Base-by-base conservation (phyloP, 2,113 vertebrate genomes). In the Tetraodon nigroviridis region DNA sequence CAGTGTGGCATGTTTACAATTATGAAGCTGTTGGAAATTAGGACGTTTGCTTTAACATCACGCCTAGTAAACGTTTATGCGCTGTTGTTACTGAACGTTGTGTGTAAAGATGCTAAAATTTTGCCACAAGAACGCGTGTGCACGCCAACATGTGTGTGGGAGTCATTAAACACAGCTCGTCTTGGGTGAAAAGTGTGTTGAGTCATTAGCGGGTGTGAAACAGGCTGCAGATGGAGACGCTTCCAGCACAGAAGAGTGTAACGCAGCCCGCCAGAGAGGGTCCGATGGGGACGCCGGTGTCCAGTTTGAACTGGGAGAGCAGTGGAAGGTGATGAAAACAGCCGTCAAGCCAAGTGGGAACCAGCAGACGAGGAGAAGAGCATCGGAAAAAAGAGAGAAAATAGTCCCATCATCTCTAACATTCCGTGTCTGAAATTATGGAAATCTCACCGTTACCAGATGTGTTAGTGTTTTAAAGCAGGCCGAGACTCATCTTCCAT, bases 231-330 rank as follows among this genome's bases (percentile, higher is more conserved):
- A 72, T 49, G 53, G 56, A 65, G 51, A 46, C 15, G 12, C 21
- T 44, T 61, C 61, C 58, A 64, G 29, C 12, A 22, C 46, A 45
- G 65, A 56, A 55, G 50, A 65, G 37, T 44, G 15, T 55, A 41
- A 67, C 46, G 29, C 57, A 40, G 60, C 75, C 41, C 63, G 71
- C 77, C 73, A 61, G 55, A 3, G 32, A 24, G 72, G 72, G 84
- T 80, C 76, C 69, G 76, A 81, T 51, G 72, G 76, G 70, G 59
- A 58, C 55, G 68, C 81, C 61, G 15, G 55, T 61, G 76, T 72
- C 64, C 64, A 68, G 72, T 71, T 71, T 65, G 51, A 78, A 62
- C 55, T 51, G 70, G 49, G 47, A 29, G 21, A 18, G 51, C 79
- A 63, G 78, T 58, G 16, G 61, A 61, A 20, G 24, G 37, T 74